Percentiles rank a stretch among this genome's conserved stretches.
These are phyloP conservation scores for Lysandra coridon DNA, from an alignment of 2,888 invertebrate genomes.

Conservation along the genomic window DNA sequence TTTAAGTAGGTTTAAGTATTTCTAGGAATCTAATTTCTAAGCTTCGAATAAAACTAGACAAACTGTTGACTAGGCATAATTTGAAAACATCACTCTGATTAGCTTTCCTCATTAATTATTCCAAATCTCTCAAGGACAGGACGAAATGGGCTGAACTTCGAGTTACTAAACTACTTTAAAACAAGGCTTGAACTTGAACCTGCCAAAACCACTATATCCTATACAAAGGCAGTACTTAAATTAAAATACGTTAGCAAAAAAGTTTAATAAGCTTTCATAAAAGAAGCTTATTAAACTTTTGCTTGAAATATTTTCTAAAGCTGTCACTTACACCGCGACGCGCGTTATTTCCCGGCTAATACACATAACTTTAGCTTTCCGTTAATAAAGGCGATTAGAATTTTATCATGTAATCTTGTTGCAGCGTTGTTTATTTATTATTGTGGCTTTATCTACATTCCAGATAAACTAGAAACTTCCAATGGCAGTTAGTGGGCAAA, in stretches of 20 bases:
- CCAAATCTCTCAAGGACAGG: too few relatives aligned
- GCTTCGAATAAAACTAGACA: too few relatives aligned
- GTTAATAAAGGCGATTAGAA: constrained; percentile 4
- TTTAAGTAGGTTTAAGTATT: too few relatives aligned
- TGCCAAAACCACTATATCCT: too few relatives aligned
- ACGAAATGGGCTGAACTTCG: too few relatives aligned
- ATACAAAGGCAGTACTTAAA: not conserved
- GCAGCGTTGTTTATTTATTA: constrained; percentile 5
- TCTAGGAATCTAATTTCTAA: too few relatives aligned
- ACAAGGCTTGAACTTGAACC: too few relatives aligned
- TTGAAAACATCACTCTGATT: too few relatives aligned
- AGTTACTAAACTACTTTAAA: too few relatives aligned
- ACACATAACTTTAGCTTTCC: not conserved
- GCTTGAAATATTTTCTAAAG: not conserved
- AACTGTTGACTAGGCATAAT: too few relatives aligned
- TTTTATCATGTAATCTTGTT: not conserved
- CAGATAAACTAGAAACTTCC: not conserved
- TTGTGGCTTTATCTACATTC: not conserved
- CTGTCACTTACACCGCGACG: not conserved
- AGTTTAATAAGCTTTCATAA: not conserved
- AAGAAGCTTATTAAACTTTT: not conserved
- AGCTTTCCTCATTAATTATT: too few relatives aligned
- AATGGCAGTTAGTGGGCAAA: not conserved
- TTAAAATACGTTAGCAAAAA: not conserved
- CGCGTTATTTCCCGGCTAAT: not conserved